phyloP scores from a whole-genome alignment of 2,113 vertebrate genomes.

The Ctenodactylus gundi region DNA sequence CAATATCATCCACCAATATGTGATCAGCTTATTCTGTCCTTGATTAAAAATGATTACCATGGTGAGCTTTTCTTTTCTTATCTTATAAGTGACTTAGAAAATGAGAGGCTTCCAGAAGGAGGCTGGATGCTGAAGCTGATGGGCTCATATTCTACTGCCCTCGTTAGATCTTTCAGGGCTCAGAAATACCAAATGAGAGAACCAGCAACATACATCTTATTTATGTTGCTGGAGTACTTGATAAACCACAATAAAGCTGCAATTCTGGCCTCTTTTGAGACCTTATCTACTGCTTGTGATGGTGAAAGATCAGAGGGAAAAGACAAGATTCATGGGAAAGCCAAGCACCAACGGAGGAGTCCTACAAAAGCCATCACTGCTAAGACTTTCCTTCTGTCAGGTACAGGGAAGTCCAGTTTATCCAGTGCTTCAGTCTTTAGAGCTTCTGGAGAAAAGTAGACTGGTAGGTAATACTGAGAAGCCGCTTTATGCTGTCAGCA shows the following conservation, averaged over 20 bases:
- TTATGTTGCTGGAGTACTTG: neutral
- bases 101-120: neutral
- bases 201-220: fast-evolving
- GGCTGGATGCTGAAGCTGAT: neutral
- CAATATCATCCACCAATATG: neutral
- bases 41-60: neutral
- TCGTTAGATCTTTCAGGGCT: neutral
- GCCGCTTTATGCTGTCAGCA: neutral
- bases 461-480: neutral
- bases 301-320: neutral
- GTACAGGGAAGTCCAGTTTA: neutral
- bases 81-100: neutral
- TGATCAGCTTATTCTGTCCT: neutral
- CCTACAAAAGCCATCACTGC: neutral
- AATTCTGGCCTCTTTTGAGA: neutral
- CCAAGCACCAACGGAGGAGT: neutral
- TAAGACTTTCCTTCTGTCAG: neutral
- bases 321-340: neutral
- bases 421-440: neutral
- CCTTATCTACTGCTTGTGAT: neutral
- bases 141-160: neutral
- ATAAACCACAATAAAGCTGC: neutral
- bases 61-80: neutral
- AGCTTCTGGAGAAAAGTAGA: neutral
- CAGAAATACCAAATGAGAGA: neutral